Percentiles rank a stretch among this genome's conserved stretches.
These are phyloP conservation scores for Euplexia lucipara DNA, from an alignment of 2,888 invertebrate genomes.

Conservation along the genomic window DNA sequence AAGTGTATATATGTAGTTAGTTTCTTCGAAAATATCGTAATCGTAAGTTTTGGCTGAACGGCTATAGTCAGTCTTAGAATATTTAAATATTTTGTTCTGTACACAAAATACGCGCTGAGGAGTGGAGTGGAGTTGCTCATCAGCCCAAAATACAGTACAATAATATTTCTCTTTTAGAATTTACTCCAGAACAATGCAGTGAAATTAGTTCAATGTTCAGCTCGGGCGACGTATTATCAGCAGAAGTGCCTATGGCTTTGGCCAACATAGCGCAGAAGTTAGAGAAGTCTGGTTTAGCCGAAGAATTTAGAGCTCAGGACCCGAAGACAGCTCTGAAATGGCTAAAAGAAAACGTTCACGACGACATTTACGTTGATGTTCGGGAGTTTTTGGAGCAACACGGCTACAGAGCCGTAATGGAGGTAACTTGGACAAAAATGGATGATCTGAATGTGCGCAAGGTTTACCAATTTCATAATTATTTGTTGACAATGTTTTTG, in stretches of 20 bases:
- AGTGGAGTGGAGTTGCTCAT: too few species aligned
- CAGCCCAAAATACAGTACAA: too few species aligned
- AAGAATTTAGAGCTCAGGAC: conserved; percentile 86
- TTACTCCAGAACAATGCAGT: conserved; percentile 92
- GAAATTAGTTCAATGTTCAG: conserved; percentile 93
- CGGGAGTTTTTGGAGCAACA: conserved; percentile 92
- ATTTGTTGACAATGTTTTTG: neutral
- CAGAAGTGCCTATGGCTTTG: conserved; percentile 92
- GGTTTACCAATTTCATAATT: neutral
- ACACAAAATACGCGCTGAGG: too few species aligned
- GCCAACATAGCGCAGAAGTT: conserved; percentile 85
- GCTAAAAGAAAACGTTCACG: conserved; percentile 88
- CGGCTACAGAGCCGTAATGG: conserved; percentile 93
- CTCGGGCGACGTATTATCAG: conserved; percentile 94
- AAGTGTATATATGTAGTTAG: too few species aligned
- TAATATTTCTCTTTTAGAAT: conserved; percentile 83
- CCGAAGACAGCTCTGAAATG: conserved; percentile 90
- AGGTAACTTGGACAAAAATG: conserved; percentile 81
- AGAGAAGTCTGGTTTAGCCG: conserved; percentile 79
- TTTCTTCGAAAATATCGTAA: too few species aligned
- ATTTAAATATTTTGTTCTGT: too few species aligned
- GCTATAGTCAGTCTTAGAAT: too few species aligned
- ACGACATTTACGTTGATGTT: conserved; percentile 84
- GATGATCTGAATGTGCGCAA: neutral
- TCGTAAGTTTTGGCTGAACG: too few species aligned